Percentiles rank a stretch among this genome's conserved stretches.
Evolutionary conservation across 2,113 vertebrate genomes (phyloP).

Genomic region (Hydropotes inermis): DNA sequence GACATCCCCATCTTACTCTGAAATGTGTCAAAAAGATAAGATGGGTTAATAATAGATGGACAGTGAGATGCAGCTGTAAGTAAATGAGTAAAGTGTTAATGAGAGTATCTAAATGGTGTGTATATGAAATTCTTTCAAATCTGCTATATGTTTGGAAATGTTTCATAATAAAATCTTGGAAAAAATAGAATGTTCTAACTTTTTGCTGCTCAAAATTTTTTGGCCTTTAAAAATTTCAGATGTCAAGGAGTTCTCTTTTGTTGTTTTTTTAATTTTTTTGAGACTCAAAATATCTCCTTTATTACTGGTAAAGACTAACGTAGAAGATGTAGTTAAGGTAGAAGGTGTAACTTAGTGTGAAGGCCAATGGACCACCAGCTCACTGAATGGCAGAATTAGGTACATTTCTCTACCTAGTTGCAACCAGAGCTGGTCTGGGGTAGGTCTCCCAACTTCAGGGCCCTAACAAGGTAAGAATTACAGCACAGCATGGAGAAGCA

Average conservation of each 20-base stretch:
- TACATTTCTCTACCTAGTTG: background rate
- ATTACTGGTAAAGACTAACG: background rate
- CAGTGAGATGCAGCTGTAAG: background rate
- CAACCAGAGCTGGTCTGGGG: background rate
- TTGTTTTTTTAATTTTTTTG: background rate
- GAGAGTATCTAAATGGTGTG: background rate
- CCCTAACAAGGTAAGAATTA: background rate
- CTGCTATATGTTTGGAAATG: background rate
- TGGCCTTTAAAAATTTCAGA: background rate
- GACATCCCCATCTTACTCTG: background rate
- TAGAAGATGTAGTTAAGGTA: background rate
- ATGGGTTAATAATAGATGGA: background rate
- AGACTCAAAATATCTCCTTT: background rate
- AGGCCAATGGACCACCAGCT: fast-evolving
- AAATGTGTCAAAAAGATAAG: background rate
- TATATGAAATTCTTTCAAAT: background rate
- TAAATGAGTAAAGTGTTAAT: background rate
- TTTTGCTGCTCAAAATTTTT: background rate
- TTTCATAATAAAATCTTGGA: background rate
- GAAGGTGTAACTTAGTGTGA: background rate
- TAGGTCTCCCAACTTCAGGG: background rate
- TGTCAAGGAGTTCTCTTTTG: background rate
- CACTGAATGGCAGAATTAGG: background rate
- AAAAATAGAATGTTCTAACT: background rate
- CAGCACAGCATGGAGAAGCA: fast-evolving